A percentile compares a stretch with the other conserved stretches of the same genome.
phyloP scores from a whole-genome alignment of 1,140 invertebrate genomes.

The Xylocopa sonorina region DNA sequence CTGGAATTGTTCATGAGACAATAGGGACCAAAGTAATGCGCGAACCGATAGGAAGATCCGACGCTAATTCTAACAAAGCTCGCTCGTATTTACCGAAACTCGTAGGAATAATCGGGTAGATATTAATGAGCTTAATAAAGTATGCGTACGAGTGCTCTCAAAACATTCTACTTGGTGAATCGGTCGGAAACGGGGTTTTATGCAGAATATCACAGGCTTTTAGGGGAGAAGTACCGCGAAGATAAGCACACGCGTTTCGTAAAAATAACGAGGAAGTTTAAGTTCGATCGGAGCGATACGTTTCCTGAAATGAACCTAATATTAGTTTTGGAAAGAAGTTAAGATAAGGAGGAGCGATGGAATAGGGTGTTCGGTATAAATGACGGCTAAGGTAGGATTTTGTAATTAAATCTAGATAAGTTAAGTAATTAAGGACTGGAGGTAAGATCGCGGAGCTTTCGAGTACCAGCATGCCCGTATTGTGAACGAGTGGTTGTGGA shows the following conservation, averaged over 20 bases:
- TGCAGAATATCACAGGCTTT: too few relatives aligned
- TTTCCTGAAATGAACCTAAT: not conserved
- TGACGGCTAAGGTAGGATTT: not conserved
- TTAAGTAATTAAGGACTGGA: not conserved
- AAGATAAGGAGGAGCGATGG: not conserved
- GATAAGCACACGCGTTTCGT: too few relatives aligned
- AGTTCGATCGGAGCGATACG: too few relatives aligned
- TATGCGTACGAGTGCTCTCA: too few relatives aligned
- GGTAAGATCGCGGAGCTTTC: not conserved
- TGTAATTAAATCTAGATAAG: slow-evolving; percentile 9
- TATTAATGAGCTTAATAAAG: too few relatives aligned
- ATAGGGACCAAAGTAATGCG: slow-evolving; percentile 36
- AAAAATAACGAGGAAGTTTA: too few relatives aligned
- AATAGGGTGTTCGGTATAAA: not conserved
- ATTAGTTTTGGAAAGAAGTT: not conserved
- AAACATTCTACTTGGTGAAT: not conserved
- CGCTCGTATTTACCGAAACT: not conserved
- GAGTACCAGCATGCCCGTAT: slow-evolving; percentile 3
- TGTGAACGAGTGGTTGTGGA: not conserved
- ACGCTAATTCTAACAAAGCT: not conserved
- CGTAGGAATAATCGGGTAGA: not conserved
- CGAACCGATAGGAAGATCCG: not conserved
- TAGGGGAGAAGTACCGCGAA: too few relatives aligned
- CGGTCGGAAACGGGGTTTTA: too few relatives aligned
- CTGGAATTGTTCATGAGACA: slow-evolving; percentile 45